A percentile compares a stretch with the other conserved stretches of the same genome.
phyloP scores from a whole-genome alignment of 2,888 invertebrate genomes.

The Drosophila neonasuta region DNA sequence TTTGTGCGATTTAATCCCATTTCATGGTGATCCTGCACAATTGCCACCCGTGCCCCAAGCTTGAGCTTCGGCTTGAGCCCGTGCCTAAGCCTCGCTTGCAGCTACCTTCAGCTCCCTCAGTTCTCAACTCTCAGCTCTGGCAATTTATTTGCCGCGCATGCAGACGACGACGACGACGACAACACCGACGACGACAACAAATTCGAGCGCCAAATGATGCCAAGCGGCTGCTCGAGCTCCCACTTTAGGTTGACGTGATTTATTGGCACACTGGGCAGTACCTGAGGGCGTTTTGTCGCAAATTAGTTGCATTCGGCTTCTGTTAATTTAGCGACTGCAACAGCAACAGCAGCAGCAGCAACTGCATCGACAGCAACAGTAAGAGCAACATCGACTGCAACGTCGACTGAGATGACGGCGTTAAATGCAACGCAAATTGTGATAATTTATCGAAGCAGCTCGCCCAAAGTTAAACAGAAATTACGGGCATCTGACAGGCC shows the following conservation, averaged over 20 bases:
- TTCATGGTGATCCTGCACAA: conserved; percentile 81
- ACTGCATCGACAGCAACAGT: conserved; percentile 22
- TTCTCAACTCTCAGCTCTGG: conserved; percentile 38
- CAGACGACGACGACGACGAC: conserved; percentile 49
- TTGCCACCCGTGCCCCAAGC: conserved; percentile 52
- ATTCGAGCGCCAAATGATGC: conserved; percentile 78
- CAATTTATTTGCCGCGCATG: conserved; percentile 76
- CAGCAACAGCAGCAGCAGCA: conserved; percentile 38
- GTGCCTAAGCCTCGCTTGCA: conserved; percentile 33
- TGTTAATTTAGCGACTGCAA: conserved; percentile 70
- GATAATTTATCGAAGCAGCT: conserved; percentile 74
- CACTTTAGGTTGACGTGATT: conserved; percentile 76
- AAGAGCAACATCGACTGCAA: conserved; percentile 29
- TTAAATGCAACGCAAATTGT: conserved; percentile 78
- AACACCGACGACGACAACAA: conserved; percentile 73
- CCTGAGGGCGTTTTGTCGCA: conserved; percentile 79
- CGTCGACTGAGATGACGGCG: conserved; percentile 50
- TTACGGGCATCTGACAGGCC: conserved; percentile 68
- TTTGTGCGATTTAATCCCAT: conserved; percentile 82
- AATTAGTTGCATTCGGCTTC: conserved; percentile 78
- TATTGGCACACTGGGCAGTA: conserved; percentile 67
- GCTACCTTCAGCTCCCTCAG: conserved; percentile 1
- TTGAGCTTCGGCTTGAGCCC: conserved; percentile 31
- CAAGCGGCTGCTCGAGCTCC: conserved; percentile 65
- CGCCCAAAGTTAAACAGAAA: conserved; percentile 74